Evolutionary conservation across 2,113 vertebrate species (phyloP).

Genomic region (Phalacrocorax pelagicus): DNA sequence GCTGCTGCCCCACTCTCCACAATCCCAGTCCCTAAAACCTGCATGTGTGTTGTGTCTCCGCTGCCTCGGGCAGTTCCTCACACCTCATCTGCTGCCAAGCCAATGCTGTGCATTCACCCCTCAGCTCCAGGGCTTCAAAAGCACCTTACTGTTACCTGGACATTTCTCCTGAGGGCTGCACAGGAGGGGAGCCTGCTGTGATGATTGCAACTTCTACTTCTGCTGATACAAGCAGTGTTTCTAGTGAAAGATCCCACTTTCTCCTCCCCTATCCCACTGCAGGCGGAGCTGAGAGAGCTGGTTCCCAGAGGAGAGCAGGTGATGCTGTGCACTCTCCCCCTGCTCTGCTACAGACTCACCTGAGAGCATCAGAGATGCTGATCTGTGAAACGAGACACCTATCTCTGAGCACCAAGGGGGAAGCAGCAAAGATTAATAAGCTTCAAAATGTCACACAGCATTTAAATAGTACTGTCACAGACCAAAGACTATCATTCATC

Average conservation of each 20-base stretch:
- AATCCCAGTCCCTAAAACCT: neutral
- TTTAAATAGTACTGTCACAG: slow-evolving; percentile 16
- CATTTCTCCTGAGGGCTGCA: neutral
- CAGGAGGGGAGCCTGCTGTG: neutral
- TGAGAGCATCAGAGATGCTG: neutral
- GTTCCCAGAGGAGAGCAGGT: neutral
- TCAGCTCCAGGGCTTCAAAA: neutral
- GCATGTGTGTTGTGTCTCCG: accelerated
- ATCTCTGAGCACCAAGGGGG: neutral
- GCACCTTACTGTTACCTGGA: neutral
- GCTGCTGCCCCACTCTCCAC: neutral
- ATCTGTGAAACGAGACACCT: neutral
- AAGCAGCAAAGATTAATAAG: slow-evolving; percentile 33
- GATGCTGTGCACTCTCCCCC: neutral
- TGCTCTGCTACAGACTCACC: neutral
- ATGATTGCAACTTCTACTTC: neutral
- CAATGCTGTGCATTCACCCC: neutral
- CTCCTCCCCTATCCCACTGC: neutral
- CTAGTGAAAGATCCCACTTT: neutral
- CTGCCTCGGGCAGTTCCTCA: neutral
- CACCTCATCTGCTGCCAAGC: neutral
- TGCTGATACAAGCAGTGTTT: neutral
- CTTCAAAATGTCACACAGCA: slow-evolving; percentile 12
- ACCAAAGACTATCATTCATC: slow-evolving; percentile 14
- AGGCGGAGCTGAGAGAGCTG: neutral